phyloP scores from a whole-genome alignment of 2,888 invertebrate species.

The Synergus itoensis region DNA sequence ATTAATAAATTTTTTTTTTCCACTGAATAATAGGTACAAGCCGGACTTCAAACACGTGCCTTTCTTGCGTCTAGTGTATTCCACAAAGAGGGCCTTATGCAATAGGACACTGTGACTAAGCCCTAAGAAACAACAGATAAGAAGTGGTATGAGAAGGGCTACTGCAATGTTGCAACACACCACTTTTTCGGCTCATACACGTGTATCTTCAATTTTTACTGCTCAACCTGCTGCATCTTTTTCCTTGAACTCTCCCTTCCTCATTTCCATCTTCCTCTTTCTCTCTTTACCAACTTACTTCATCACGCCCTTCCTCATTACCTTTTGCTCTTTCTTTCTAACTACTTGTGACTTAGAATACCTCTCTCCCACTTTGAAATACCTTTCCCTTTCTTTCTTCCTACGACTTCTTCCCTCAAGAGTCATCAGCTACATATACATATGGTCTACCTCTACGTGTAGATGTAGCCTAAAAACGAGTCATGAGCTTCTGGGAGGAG shows the following conservation, averaged over 20 bases:
- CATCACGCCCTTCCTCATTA: neutral
- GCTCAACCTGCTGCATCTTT: slow-evolving; percentile 23
- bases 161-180: slow-evolving; percentile 63
- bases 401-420: slow-evolving; percentile 1
- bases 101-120: slow-evolving; percentile 11
- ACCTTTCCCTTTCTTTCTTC: slow-evolving; percentile 33
- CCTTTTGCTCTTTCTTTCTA: slow-evolving; percentile 18
- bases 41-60: slow-evolving; percentile 12
- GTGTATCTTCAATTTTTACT: slow-evolving; percentile 46
- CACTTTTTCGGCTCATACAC: slow-evolving; percentile 57
- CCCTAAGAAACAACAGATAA: neutral
- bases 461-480: slow-evolving; percentile 34
- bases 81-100: slow-evolving; percentile 31
- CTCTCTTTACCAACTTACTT: slow-evolving; percentile 36
- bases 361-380: slow-evolving; percentile 5
- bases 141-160: slow-evolving; percentile 31
- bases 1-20: slow-evolving; percentile 9
- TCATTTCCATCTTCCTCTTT: slow-evolving; percentile 29
- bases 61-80: slow-evolving; percentile 24
- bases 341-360: slow-evolving; percentile 7
- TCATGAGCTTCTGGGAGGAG: slow-evolving; percentile 12
- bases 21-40: neutral
- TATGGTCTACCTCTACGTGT: neutral
- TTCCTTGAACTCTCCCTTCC: neutral
- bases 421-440: slow-evolving; percentile 12